Conservation (phyloP, 1,140 invertebrate genomes). For the Marisa cornuarietis region DNA sequence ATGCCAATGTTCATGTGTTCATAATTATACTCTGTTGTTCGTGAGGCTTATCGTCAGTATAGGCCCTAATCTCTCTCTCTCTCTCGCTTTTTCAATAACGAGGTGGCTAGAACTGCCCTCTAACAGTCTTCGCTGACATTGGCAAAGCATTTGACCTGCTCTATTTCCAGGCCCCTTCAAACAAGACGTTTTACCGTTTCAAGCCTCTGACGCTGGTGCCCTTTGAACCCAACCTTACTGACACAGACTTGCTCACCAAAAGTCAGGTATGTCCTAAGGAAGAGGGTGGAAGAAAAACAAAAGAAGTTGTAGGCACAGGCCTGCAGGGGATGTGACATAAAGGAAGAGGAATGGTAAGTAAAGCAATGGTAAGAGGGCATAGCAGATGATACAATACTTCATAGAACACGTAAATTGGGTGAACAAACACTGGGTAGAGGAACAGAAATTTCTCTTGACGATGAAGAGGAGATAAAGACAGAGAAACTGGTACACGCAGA, state of each 20-base stretch:
- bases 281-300: neutral
- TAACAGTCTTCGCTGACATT: too few species aligned
- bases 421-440: too few species aligned
- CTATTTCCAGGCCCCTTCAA: constrained; percentile 51
- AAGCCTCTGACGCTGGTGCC: constrained; percentile 91
- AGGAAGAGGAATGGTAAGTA: too few species aligned
- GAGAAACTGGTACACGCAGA: neutral
- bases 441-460: neutral
- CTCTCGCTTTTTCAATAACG: too few species aligned
- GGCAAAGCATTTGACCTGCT: neutral
- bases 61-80: neutral
- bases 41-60: neutral
- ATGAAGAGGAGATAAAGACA: neutral
- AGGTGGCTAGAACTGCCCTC: too few species aligned
- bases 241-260: constrained; percentile 78
- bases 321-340: neutral
- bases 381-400: too few species aligned
- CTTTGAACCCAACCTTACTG: constrained; percentile 88
- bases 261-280: constrained; percentile 70
- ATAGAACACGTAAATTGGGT: too few species aligned
- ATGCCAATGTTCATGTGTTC: neutral
- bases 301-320: too few species aligned
- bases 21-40: too few species aligned
- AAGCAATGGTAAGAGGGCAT: too few species aligned
- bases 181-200: constrained; percentile 75